Evolutionary conservation across 1,140 invertebrate species (phyloP).

Genomic region (Hyphantria cunea): DNA sequence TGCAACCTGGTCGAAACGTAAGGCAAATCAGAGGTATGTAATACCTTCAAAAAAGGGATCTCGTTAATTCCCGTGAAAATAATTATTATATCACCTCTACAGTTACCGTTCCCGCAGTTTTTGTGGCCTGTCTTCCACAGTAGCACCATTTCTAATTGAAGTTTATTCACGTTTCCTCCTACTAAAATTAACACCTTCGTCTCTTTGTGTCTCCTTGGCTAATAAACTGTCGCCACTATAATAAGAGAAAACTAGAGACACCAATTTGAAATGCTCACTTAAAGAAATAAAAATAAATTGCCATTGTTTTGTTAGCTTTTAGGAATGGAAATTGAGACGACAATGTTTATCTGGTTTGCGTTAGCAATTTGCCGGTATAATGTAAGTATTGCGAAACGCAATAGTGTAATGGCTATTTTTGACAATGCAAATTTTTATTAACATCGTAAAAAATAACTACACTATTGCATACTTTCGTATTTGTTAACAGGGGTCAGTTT

Average conservation of each 20-base stretch:
- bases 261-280: slow-evolving; percentile 5
- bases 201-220: slow-evolving; percentile 35
- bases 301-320: neutral
- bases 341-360: neutral
- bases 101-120: neutral
- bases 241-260: slow-evolving; percentile 1
- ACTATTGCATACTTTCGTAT: too few species aligned
- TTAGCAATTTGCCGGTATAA: neutral
- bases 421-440: neutral
- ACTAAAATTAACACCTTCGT: slow-evolving; percentile 51
- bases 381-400: neutral
- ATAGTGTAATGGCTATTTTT: neutral
- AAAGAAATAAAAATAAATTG: slow-evolving; percentile 21
- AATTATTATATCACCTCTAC: too few species aligned
- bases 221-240: slow-evolving; percentile 34
- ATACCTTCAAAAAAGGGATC: too few species aligned
- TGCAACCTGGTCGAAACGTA: too few species aligned
- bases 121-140: slow-evolving; percentile 31
- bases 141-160: slow-evolving; percentile 61
- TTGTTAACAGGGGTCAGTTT: too few species aligned
- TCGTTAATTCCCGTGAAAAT: too few species aligned
- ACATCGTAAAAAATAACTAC: neutral
- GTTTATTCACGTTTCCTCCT: slow-evolving; percentile 51
- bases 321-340: neutral
- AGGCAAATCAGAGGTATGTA: too few species aligned